Evolutionary conservation across 2,888 invertebrate species (phyloP), one percentile per base, ranked within the genome.

Genomic region (Ormyrus thymus): DNA sequence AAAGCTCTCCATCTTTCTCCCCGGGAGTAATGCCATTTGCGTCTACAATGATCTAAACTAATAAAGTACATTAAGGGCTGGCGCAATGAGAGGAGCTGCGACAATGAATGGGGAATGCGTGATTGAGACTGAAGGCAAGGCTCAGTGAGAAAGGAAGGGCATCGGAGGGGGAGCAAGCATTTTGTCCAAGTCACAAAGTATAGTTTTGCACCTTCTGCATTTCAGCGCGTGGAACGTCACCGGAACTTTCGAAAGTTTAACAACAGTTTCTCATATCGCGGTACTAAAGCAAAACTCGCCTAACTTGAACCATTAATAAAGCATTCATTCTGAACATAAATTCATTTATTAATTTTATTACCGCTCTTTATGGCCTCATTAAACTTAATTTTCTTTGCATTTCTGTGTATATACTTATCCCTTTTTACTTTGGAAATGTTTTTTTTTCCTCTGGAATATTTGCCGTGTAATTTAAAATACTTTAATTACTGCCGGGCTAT

Each of bases 251-350:
- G 59, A 65, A 77, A 77, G 71, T 77, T 77, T 71, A 77, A 80
- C 70, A 77, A 80, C 65, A 77, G 77, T 77, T 77, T 77, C 69
- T 80, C 74, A 74, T 74, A 74, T 80, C 70, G 58, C 45, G 48
- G 45, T 11, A 64, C 69, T 73, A 65, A 69, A 68, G 68, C 69
- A 73, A 77, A 79, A 77, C 71, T 72, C 62, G 13, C 50, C 45
- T 29, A 79, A 79, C 74, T 77, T 80, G 58, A 55, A 11, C 68
- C 68, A 76, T 79, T 79, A 79, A 73, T 72, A 79, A 71, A 66
- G 76, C 76, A 72, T 79, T 72, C 66, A 56, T 75, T 78, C 65
- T 62, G 59, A 77, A 61, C 61, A 43, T 58, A 55, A 65, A 79
- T 70, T 71, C 70, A 71, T 71, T 62, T 71, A 75, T 79, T 75